Conservation (phyloP, 2,797 vertebrate species). For the Margarornis squamiger region DNA sequence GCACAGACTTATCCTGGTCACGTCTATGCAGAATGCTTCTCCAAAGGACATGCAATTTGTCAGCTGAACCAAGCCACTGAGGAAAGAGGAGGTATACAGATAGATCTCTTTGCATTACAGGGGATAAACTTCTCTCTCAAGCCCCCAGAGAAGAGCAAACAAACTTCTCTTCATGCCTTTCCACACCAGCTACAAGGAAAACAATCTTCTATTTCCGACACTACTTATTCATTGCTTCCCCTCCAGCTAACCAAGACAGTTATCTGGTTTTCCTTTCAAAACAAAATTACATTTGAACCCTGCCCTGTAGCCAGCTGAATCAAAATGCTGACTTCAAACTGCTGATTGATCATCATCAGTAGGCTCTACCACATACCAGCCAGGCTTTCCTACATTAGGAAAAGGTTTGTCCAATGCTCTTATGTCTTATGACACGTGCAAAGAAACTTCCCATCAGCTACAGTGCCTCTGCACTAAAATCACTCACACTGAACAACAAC, state of each 20-base stretch:
- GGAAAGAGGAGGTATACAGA: background rate
- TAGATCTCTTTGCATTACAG: background rate
- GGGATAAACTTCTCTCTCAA: background rate
- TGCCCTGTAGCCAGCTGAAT: background rate
- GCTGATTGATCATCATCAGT: background rate
- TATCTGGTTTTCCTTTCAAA: background rate
- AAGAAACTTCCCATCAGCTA: background rate
- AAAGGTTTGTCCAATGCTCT: background rate
- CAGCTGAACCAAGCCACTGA: background rate
- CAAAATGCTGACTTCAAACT: background rate
- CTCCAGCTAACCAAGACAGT: background rate
- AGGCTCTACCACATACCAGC: accelerated
- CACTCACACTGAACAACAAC: background rate
- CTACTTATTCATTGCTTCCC: background rate
- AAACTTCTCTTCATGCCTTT: background rate
- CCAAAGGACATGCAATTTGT: background rate
- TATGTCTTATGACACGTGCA: background rate
- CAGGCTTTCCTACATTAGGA: background rate
- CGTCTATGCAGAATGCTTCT: background rate
- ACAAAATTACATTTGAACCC: background rate
- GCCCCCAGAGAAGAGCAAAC: background rate
- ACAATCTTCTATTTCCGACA: background rate
- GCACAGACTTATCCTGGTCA: background rate
- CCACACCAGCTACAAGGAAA: background rate
- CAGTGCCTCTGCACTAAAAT: background rate